phyloP scores from a whole-genome alignment of 2,797 vertebrate genomes.

The Semaprochilodus insignis region DNA sequence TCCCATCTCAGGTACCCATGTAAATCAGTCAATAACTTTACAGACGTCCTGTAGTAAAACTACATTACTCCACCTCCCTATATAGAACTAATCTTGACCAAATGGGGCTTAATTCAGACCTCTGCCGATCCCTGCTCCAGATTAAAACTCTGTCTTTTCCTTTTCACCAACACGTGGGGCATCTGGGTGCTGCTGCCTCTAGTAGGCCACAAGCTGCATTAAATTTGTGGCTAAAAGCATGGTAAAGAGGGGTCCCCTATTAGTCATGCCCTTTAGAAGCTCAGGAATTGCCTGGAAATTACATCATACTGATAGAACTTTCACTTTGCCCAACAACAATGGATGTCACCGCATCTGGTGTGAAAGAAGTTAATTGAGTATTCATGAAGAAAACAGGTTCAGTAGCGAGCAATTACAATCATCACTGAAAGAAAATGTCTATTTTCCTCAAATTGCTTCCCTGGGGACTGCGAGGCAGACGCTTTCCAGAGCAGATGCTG shows the following conservation, averaged over 20 bases:
- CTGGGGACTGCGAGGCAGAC: too few relatives aligned
- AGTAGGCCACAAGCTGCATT: not conserved
- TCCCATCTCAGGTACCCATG: too few relatives aligned
- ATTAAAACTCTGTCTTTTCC: not conserved
- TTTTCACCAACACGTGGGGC: not conserved
- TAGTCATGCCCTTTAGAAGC: conserved; percentile 9
- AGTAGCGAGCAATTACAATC: conserved; percentile 1
- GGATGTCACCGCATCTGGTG: not conserved
- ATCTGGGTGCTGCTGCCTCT: not conserved
- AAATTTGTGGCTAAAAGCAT: conserved; percentile 14
- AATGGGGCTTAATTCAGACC: not conserved
- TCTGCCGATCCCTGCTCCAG: not conserved
- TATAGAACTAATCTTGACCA: too few relatives aligned
- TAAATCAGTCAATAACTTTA: too few relatives aligned
- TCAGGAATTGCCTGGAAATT: conserved; percentile 18
- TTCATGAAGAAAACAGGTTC: conserved; percentile 18
- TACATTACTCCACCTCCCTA: too few relatives aligned
- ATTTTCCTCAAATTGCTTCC: not conserved
- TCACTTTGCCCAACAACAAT: not conserved
- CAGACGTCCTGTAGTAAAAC: too few relatives aligned
- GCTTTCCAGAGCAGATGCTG: not conserved
- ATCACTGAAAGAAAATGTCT: not conserved
- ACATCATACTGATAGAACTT: conserved; percentile 9
- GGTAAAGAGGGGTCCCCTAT: not conserved
- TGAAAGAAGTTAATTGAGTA: conserved; percentile 4